These are phyloP conservation scores for Meteorus sp. DNA, from an alignment of 1,140 invertebrate species.

Conservation along the genomic window DNA sequence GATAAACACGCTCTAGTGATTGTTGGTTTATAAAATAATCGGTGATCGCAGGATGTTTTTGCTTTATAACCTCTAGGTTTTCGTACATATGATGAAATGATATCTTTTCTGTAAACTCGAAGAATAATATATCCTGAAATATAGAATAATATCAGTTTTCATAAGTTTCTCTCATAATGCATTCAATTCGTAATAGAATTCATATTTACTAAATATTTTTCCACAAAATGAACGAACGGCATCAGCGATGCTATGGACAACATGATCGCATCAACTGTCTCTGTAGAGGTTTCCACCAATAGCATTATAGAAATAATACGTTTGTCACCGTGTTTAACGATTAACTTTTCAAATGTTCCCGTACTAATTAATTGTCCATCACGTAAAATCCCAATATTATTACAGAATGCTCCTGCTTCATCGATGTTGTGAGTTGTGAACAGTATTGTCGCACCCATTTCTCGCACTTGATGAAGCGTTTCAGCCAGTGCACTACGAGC, in stretches of 20 bases:
- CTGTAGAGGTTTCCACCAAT: conserved; percentile 10
- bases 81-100: conserved; percentile 33
- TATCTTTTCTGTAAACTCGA: conserved; percentile 22
- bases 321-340: conserved; percentile 67
- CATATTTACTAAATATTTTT: conserved; percentile 12
- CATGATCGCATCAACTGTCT: conserved; percentile 6
- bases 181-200: conserved; percentile 1
- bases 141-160: conserved; percentile 26
- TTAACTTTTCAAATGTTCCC: conserved; percentile 64
- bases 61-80: conserved; percentile 35
- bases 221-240: conserved; percentile 16
- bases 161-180: conserved; percentile 10
- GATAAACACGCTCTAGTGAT: conserved; percentile 38
- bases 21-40: conserved; percentile 39
- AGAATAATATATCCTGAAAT: conserved; percentile 31
- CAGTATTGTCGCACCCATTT: conserved; percentile 49
- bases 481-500: conserved; percentile 60
- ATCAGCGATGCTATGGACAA: conserved; percentile 21
- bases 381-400: conserved; percentile 64
- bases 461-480: conserved; percentile 51
- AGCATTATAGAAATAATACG: conserved; percentile 64
- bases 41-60: conserved; percentile 31
- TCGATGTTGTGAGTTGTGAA: conserved; percentile 62
- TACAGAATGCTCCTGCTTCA: conserved; percentile 67
- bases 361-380: conserved; percentile 62